phyloP scores from a whole-genome alignment of 1,140 invertebrate genomes.

The Nixonia krombeini region DNA sequence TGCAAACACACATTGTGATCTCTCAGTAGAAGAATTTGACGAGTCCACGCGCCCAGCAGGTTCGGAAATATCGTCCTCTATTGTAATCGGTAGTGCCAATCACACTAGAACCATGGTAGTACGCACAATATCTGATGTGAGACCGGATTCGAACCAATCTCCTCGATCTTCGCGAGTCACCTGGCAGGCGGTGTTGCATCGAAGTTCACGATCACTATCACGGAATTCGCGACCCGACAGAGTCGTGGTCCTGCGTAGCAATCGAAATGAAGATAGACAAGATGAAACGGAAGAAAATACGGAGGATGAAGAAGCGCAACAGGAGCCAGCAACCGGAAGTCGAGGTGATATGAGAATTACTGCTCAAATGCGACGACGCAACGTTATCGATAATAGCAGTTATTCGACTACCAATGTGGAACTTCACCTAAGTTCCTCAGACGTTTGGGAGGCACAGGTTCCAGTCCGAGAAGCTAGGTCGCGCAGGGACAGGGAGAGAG shows the following conservation, averaged over 20 bases:
- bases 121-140: conserved; percentile 29
- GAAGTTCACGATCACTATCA: conserved; percentile 23
- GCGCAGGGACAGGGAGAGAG: conserved; percentile 68
- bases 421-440: conserved; percentile 70
- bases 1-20: conserved; percentile 52
- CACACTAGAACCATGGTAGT: conserved; percentile 45
- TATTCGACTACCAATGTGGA: conserved; percentile 63
- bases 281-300: conserved; percentile 17
- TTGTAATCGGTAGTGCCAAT: conserved; percentile 57
- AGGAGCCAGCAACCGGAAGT: conserved; percentile 8
- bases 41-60: conserved; percentile 52
- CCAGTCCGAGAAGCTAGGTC: conserved; percentile 77
- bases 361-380: conserved; percentile 17
- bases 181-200: conserved; percentile 45
- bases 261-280: conserved; percentile 14
- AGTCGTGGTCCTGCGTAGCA: conserved; percentile 42
- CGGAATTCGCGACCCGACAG: conserved; percentile 37
- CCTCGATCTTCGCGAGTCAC: background rate
- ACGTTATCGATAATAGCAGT: conserved; percentile 50
- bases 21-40: conserved; percentile 56
- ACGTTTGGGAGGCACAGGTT: conserved; percentile 79
- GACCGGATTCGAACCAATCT: background rate
- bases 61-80: conserved; percentile 57
- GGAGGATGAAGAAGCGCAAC: conserved; percentile 21
- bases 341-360: background rate